A percentile compares a stretch with the other conserved stretches of the same genome.
These are phyloP conservation scores for Campopleginae sp. DNA, from an alignment of 2,888 invertebrate genomes.

Conservation along the genomic window DNA sequence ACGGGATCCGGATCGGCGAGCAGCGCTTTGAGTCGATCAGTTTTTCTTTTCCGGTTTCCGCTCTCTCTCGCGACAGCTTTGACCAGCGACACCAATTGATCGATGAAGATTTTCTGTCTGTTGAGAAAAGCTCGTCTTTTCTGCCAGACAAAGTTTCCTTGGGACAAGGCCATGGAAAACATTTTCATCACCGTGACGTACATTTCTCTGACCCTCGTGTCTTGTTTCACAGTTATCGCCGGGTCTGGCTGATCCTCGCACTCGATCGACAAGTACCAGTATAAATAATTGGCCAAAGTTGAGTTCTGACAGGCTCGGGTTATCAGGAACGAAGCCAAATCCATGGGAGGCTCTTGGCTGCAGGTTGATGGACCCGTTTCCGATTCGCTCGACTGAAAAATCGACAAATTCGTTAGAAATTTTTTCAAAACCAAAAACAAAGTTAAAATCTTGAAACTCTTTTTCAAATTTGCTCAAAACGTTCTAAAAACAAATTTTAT, in stretches of 20 bases:
- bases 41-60: slow-evolving; percentile 96
- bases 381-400: slow-evolving; percentile 78
- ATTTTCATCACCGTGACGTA: slow-evolving; percentile 95
- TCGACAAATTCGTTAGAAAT: slow-evolving; percentile 47
- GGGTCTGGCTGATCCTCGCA: slow-evolving; percentile 93
- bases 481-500: neutral
- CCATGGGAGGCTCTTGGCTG: slow-evolving; percentile 83
- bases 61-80: slow-evolving; percentile 95
- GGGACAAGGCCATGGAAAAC: slow-evolving; percentile 90
- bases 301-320: slow-evolving; percentile 95
- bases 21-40: slow-evolving; percentile 93
- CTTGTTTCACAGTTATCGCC: slow-evolving; percentile 88
- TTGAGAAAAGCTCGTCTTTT: slow-evolving; percentile 91
- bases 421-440: too few relatives aligned
- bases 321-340: slow-evolving; percentile 96
- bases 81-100: slow-evolving; percentile 94
- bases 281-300: slow-evolving; percentile 97
- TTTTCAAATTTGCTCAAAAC: too few relatives aligned
- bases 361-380: slow-evolving; percentile 74
- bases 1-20: slow-evolving; percentile 91
- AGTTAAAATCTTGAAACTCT: too few relatives aligned
- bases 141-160: slow-evolving; percentile 90
- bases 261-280: slow-evolving; percentile 98
- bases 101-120: slow-evolving; percentile 95
- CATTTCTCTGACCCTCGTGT: slow-evolving; percentile 91